Percentiles rank a stretch among this genome's conserved stretches.
Evolutionary conservation across 2,797 vertebrate species (phyloP).

Genomic region (Protosalanx chinensis): DNA sequence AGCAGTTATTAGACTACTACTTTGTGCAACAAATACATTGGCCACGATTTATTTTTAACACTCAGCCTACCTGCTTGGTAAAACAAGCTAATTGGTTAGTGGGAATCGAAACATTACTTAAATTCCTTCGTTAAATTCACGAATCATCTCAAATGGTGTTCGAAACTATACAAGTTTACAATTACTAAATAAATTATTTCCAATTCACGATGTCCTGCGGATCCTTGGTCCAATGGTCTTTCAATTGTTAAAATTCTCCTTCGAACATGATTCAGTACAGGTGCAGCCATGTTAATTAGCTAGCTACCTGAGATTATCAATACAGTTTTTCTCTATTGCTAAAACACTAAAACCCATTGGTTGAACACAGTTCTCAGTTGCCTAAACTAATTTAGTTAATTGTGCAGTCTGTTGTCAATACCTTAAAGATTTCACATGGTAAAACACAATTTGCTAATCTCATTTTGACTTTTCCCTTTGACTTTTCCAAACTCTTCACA

Average conservation of each 20-base stretch:
- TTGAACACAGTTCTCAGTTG: too few relatives aligned
- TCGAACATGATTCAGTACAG: neutral
- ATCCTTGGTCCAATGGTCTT: neutral
- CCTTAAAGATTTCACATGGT: too few relatives aligned
- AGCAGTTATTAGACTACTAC: neutral
- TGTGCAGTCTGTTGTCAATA: too few relatives aligned
- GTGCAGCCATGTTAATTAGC: neutral
- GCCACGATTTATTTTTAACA: neutral
- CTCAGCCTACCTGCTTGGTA: neutral
- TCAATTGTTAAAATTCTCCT: slow-evolving; percentile 2
- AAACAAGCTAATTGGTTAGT: neutral
- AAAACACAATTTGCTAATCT: too few relatives aligned
- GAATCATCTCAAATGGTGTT: neutral
- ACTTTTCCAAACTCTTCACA: too few relatives aligned
- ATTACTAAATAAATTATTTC: neutral
- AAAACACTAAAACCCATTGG: too few relatives aligned
- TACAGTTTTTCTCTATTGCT: too few relatives aligned
- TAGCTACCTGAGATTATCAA: neutral
- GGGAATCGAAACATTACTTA: neutral
- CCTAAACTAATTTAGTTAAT: too few relatives aligned
- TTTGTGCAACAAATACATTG: neutral
- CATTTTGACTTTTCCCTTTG: too few relatives aligned
- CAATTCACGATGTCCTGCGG: neutral
- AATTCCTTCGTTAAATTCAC: neutral
- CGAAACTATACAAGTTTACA: neutral